Percentiles rank a stretch among this genome's conserved stretches.
phyloP scores from a whole-genome alignment of 64 coral and sea anemone species.

The Stichodactyla helianthus region DNA sequence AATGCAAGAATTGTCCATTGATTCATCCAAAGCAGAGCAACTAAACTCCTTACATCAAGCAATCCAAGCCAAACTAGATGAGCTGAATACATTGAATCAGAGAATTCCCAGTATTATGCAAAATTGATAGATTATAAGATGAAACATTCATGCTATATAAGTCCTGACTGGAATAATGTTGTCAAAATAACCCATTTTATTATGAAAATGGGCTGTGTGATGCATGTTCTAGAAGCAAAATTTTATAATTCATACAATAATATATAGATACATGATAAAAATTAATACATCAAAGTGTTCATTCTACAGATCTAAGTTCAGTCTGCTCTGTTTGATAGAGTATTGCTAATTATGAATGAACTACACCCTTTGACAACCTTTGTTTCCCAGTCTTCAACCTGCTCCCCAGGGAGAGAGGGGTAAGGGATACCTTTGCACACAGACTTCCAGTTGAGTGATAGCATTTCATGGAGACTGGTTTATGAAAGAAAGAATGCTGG shows the following conservation, averaged over 20 bases:
- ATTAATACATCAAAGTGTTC: neutral
- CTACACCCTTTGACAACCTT: too few species aligned
- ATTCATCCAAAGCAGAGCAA: slow-evolving; percentile 11
- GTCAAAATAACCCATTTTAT: neutral
- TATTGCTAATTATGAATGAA: too few species aligned
- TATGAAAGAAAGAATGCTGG: too few species aligned
- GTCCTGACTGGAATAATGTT: neutral
- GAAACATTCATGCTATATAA: neutral
- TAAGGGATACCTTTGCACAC: too few species aligned
- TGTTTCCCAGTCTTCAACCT: too few species aligned
- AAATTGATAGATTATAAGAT: neutral
- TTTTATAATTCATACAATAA: neutral
- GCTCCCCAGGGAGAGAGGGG: too few species aligned
- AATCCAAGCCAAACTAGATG: slow-evolving; percentile 14
- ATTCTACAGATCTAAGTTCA: neutral
- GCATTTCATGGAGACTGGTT: too few species aligned
- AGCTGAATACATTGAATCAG: neutral
- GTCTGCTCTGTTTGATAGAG: too few species aligned
- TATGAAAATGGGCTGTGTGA: neutral
- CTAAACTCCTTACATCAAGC: slow-evolving; percentile 8
- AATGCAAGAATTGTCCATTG: neutral
- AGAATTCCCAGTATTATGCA: slow-evolving; percentile 9
- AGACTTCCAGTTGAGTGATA: too few species aligned
- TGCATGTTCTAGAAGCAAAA: neutral
- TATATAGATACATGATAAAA: neutral